Base-by-base conservation (phyloP, 2,888 invertebrate species). In the Thera britannica region DNA sequence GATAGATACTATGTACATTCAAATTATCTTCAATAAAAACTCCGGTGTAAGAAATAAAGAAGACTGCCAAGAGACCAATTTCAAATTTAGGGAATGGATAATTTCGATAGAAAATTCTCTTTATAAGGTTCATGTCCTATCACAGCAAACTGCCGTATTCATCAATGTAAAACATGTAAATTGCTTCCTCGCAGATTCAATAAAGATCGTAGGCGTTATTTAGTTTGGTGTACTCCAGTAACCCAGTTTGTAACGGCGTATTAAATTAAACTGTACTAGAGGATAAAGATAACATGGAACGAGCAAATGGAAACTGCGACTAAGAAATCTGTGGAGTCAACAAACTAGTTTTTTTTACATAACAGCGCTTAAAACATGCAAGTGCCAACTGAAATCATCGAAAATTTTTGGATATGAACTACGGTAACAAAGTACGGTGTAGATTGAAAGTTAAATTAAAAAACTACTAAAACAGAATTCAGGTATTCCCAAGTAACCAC, bases 201-300 rank as follows among this genome's bases (percentile, higher is more conserved):
- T 68, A 76, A 77, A 73, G 66, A 72, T 76, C 70, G 71, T 75
- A 68, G 71, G 71, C 65, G 72, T 68, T 76, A 75, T 79, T 79
- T 73, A 76, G 79, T 77, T 75, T 70, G 68, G 74, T 75, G 71
- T 81, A 80, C 77, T 80, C 79, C 79, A 80, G 77, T 84, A 85
- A 84, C 85, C 84, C 75, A 83, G 81, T 85, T 82, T 76, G 79
- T 84, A 87, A 86, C 82, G 76, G 83, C 82, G 83, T 88, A 89
- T 88, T 88, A 89, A 90, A 90, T 90, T 88, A 88, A 86, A 88
- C 81, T 81, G 82, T 86, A 83, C 83, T 83, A 83, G 76, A 79
- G 85, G 83, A 87, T 87, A 88, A 86, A 88, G 85, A 87, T 88
- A 89, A 89, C 85, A 84, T 74, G 81, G 77, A 81, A 80, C 81